These are phyloP conservation scores for Palythoa grandiflora DNA, from an alignment of 92 coral and sea anemone species.

Conservation along the genomic window DNA sequence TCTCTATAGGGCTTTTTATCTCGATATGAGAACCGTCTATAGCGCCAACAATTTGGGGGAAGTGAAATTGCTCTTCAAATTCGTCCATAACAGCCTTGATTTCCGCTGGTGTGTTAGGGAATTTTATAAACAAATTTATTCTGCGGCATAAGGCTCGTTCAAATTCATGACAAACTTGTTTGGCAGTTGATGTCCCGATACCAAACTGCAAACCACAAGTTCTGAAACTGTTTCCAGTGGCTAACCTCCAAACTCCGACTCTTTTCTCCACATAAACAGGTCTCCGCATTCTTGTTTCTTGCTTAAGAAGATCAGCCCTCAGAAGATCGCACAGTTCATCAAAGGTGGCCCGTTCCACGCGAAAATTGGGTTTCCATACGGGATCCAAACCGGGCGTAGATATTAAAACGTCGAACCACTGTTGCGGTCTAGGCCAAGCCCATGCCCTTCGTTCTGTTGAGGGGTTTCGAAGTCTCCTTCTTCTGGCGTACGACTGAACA, in stretches of 20 bases:
- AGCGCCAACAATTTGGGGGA: conserved; percentile 59
- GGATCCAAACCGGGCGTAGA: conserved; percentile 38
- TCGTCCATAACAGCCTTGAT: conserved; percentile 54
- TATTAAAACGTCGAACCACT: conserved; percentile 58
- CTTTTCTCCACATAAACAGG: conserved; percentile 16
- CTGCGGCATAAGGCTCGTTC: conserved; percentile 46
- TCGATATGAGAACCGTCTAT: conserved; percentile 64
- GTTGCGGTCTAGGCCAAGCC: conserved; percentile 70
- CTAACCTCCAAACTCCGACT: conserved; percentile 52
- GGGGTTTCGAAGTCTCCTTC: conserved; percentile 31
- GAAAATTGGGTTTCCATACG: conserved; percentile 63
- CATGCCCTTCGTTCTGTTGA: conserved; percentile 52
- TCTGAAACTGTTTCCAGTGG: conserved; percentile 56
- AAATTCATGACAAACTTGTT: conserved; percentile 42
- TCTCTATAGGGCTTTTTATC: conserved; percentile 43
- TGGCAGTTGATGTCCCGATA: conserved; percentile 58
- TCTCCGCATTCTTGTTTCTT: conserved; percentile 48
- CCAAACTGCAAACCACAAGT: conserved; percentile 54
- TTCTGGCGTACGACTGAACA: background rate
- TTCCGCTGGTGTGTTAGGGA: conserved; percentile 68
- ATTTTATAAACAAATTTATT: conserved; percentile 48
- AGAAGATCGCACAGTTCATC: conserved; percentile 48
- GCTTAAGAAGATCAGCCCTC: conserved; percentile 49
- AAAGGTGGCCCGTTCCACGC: conserved; percentile 63
- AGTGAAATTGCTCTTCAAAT: conserved; percentile 44